These are phyloP conservation scores for Probosciger aterrimus DNA, from an alignment of 2,113 vertebrate genomes.

Conservation along the genomic window DNA sequence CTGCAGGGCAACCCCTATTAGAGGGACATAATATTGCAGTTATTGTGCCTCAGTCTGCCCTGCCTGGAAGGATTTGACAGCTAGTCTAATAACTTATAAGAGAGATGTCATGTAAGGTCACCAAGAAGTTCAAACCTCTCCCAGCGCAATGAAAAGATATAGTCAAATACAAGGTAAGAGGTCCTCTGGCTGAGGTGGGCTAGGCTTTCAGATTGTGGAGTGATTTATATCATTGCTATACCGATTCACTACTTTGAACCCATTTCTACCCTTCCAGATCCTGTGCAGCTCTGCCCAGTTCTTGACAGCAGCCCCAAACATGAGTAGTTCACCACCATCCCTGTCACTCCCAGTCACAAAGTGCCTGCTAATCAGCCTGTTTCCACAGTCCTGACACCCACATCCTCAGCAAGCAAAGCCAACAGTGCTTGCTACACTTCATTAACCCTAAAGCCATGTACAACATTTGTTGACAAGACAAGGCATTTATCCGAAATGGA, in stretches of 20 bases:
- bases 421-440: background rate
- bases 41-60: background rate
- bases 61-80: background rate
- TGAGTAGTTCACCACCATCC: background rate
- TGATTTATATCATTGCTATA: background rate
- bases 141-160: background rate
- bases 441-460: background rate
- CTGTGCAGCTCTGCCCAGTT: background rate
- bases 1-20: background rate
- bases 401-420: background rate
- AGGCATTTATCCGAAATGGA: background rate
- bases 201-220: background rate
- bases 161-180: background rate
- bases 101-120: background rate
- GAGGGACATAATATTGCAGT: background rate
- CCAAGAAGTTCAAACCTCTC: background rate
- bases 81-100: background rate
- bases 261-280: background rate
- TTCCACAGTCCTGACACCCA: background rate
- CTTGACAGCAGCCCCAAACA: background rate
- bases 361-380: background rate
- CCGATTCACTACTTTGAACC: background rate
- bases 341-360: background rate
- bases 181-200: background rate
- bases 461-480: background rate